Base-by-base conservation (phyloP, 2,888 invertebrate genomes). In the Carabus problematicus region DNA sequence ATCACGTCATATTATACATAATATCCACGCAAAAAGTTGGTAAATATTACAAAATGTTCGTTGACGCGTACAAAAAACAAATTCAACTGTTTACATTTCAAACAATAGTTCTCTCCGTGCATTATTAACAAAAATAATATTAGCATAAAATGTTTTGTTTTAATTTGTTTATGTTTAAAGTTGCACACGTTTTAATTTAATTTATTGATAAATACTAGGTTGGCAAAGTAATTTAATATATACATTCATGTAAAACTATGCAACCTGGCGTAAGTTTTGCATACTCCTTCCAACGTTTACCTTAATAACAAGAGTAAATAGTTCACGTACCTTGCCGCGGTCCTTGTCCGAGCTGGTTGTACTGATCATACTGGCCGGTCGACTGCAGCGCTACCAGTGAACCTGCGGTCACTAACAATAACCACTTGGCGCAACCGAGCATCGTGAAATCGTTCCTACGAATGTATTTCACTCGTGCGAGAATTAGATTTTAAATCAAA, bases 371-470 rank as follows among this genome's bases (percentile, higher is more conserved):
- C 72, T 80, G 80, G 49, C 87, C 87, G 72, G 83, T 80, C 67
- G 86, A 84, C 78, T 86, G 87, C 79, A 87, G 83, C 78, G 86
- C 84, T 75, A 88, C 78, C 61, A 82, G 74, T 7, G 82, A 80
- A 8, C 87, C 83, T 59, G 84, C 82, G 72, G 85, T 80, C 7
- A 83, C 81, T 72, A 87, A 74, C 80, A 86, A 84, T 73, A 86
- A 77, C 87, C 87, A 87, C 77, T 84, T 82, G 39, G 83, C 82
- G 76, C 82, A 81, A 61, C 72, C 73, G 64, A 80, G 74, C 80
- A 81, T 80, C 42, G 29, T 29, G 29, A 6, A 29, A 29, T 29
- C 29, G 3, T 29, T 29, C 29, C 6, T 3, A 29, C 6, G 2
- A 29, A 29, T 29, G 29, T 29, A 29, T 29, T 29, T 3, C 14